These are phyloP conservation scores for Andricus quercusramuli DNA, from an alignment of 2,888 invertebrate genomes.

Conservation along the genomic window DNA sequence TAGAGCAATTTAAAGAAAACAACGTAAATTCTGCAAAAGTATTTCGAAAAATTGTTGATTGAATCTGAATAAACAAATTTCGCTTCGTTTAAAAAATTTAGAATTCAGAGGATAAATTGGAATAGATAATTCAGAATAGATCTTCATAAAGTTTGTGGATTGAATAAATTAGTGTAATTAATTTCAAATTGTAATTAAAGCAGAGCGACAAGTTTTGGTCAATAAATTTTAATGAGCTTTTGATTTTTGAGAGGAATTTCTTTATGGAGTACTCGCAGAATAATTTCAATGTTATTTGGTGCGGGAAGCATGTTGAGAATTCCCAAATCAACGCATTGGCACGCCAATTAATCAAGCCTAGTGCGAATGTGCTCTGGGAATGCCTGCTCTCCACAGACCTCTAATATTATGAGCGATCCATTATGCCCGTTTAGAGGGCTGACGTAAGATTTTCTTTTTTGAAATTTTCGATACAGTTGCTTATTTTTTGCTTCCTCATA, in stretches of 20 bases:
- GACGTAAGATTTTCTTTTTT: neutral
- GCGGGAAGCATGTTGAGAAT: conserved; percentile 48
- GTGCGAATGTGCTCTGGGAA: conserved; percentile 45
- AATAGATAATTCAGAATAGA: neutral
- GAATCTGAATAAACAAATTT: too few relatives aligned
- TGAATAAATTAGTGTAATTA: neutral
- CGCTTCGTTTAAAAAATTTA: too few relatives aligned
- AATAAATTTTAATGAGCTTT: neutral
- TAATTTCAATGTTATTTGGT: conserved; percentile 12
- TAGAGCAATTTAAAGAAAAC: too few relatives aligned
- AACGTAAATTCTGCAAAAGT: too few relatives aligned
- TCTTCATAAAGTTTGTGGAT: neutral
- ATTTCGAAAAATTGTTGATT: too few relatives aligned
- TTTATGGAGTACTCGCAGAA: neutral
- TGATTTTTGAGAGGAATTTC: neutral
- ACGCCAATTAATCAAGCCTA: conserved; percentile 55
- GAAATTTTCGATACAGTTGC: neutral
- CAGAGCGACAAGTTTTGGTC: neutral
- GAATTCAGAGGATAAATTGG: neutral
- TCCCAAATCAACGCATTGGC: conserved; percentile 50
- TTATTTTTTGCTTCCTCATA: neutral
- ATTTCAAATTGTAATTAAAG: neutral
- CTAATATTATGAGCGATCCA: conserved; percentile 8
- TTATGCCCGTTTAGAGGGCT: neutral
- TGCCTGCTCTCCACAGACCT: neutral